These are phyloP conservation scores for Gymnocheta viridis DNA, from an alignment of 2,888 invertebrate species.

Conservation along the genomic window DNA sequence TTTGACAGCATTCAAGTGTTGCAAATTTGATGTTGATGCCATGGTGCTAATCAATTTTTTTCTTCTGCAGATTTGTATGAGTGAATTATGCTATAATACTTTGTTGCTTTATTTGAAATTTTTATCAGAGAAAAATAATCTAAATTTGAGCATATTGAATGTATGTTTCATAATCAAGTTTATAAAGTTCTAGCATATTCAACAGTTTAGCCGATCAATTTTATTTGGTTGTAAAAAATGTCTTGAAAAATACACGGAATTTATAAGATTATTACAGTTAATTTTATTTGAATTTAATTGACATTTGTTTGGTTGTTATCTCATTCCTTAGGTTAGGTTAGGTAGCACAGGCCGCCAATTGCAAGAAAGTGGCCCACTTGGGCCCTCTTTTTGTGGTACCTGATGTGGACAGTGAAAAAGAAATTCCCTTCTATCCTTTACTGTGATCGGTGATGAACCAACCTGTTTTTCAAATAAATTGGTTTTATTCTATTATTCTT, in stretches of 20 bases:
- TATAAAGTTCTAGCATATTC: background rate
- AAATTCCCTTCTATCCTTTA: too few species aligned
- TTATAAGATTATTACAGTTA: background rate
- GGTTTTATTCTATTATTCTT: too few species aligned
- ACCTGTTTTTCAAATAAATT: too few species aligned
- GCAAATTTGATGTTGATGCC: slow-evolving; percentile 56
- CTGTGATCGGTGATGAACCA: too few species aligned
- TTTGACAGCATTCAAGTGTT: slow-evolving; percentile 67
- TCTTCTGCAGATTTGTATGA: slow-evolving; percentile 25
- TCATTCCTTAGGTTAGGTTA: background rate
- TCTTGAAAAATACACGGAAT: background rate
- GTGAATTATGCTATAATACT: slow-evolving; percentile 39
- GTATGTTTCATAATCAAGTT: background rate
- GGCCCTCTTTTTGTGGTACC: too few species aligned
- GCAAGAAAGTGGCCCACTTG: too few species aligned
- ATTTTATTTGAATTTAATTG: background rate
- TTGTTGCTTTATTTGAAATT: slow-evolving; percentile 37
- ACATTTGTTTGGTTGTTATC: background rate
- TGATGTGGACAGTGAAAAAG: too few species aligned
- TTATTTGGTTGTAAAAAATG: background rate
- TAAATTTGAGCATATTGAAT: background rate
- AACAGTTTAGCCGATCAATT: background rate
- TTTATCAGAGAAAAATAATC: background rate
- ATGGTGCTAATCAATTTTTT: slow-evolving; percentile 61
- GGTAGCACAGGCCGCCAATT: too few species aligned